Conservation (phyloP, 2,797 vertebrate genomes). For the Oreochromis mossambicus region DNA sequence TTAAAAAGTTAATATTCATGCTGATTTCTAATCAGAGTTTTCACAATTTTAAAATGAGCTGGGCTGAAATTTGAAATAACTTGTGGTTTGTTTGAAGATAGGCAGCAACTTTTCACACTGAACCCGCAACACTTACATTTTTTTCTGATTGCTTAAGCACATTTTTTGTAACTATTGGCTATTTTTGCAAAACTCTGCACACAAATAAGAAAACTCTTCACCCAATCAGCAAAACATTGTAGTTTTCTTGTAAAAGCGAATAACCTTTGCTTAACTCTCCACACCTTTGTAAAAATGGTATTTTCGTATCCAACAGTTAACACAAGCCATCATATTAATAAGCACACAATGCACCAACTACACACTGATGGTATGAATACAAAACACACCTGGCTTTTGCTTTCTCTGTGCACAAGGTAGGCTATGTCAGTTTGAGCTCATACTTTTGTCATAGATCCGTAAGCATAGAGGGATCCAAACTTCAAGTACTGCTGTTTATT, state of each 20-base stretch:
- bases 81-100: neutral
- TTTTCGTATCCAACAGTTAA: accelerated
- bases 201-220: too few relatives aligned
- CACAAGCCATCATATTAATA: neutral
- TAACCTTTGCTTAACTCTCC: neutral
- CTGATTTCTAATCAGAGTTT: neutral
- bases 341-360: neutral
- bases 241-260: neutral
- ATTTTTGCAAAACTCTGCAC: neutral
- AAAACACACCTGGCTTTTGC: neutral
- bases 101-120: too few relatives aligned
- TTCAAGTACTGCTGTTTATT: accelerated
- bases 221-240: neutral
- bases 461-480: accelerated
- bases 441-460: neutral
- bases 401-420: neutral
- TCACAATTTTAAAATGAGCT: neutral
- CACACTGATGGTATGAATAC: neutral
- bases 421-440: neutral
- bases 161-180: neutral
- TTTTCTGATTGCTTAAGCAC: accelerated
- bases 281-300: accelerated
- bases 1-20: neutral
- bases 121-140: neutral
- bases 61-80: neutral